Percentiles rank a stretch among this genome's conserved stretches.
These are phyloP conservation scores for Phyllotreta striolata DNA, from an alignment of 2,888 invertebrate genomes.

Conservation along the genomic window DNA sequence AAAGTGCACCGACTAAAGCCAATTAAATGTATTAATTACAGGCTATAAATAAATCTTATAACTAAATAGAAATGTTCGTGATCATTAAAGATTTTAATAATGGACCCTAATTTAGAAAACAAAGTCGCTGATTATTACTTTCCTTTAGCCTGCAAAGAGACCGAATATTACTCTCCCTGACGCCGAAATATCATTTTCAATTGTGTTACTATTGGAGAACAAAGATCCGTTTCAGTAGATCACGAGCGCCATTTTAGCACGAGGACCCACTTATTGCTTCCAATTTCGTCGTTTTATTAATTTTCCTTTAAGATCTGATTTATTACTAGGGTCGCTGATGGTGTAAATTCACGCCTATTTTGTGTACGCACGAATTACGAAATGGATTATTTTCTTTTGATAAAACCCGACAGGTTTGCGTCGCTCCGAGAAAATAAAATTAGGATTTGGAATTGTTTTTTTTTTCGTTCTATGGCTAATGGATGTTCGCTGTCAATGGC, in stretches of 20 bases:
- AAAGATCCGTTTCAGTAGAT: slow-evolving; percentile 2
- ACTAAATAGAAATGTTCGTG: no score
- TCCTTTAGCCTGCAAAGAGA: neutral
- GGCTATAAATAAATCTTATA: no score
- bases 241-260: slow-evolving; percentile 11
- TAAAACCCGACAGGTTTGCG: no score
- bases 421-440: no score
- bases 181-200: slow-evolving; percentile 61
- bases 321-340: slow-evolving; percentile 7
- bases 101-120: no score
- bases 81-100: no score
- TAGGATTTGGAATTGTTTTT: no score
- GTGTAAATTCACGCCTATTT: slow-evolving; percentile 22
- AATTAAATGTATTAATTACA: neutral
- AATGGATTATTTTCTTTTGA: neutral
- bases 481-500: no score
- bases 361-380: neutral
- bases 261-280: slow-evolving; percentile 12
- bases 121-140: no score
- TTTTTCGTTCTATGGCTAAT: no score
- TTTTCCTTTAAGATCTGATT: slow-evolving; percentile 20
- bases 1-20: slow-evolving; percentile 31
- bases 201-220: slow-evolving; percentile 7
- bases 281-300: slow-evolving; percentile 12
- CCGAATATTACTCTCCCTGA: slow-evolving; percentile 8